Conservation (phyloP, 2,888 invertebrate species). For the Phorcus lineatus region DNA sequence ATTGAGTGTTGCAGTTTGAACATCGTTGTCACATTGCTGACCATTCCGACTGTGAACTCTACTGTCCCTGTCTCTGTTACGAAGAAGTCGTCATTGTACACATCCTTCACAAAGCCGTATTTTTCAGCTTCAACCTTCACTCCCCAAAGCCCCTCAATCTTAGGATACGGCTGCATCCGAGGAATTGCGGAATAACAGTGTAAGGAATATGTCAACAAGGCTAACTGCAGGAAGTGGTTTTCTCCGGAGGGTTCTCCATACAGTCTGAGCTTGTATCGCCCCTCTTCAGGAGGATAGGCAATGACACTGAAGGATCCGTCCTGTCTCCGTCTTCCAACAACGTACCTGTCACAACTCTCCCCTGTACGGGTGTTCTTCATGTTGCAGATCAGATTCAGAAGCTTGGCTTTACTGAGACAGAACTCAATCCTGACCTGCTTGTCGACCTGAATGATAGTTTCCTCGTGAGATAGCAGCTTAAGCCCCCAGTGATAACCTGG, state of each 20-base stretch:
- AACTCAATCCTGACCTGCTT: conserved; percentile 7
- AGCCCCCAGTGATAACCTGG: background rate
- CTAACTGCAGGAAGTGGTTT: background rate
- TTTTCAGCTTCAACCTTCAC: background rate
- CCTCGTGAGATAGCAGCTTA: background rate
- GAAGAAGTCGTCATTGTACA: conserved; percentile 10
- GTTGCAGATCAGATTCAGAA: background rate
- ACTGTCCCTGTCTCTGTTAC: background rate
- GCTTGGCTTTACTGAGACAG: background rate
- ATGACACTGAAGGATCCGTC: background rate
- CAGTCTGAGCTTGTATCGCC: background rate
- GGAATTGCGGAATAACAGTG: background rate
- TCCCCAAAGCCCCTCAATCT: background rate
- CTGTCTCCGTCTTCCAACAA: background rate
- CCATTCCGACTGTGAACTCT: background rate
- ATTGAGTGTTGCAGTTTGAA: background rate
- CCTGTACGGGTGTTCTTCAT: background rate
- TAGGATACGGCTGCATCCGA: background rate
- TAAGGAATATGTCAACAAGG: background rate
- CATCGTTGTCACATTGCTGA: background rate
- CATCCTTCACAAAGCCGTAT: background rate
- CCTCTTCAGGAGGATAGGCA: background rate
- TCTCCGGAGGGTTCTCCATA: background rate
- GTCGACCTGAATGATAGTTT: background rate
- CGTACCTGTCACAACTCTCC: background rate